These are phyloP conservation scores for Avahi laniger DNA, from an alignment of 2,797 vertebrate genomes.

Conservation along the genomic window DNA sequence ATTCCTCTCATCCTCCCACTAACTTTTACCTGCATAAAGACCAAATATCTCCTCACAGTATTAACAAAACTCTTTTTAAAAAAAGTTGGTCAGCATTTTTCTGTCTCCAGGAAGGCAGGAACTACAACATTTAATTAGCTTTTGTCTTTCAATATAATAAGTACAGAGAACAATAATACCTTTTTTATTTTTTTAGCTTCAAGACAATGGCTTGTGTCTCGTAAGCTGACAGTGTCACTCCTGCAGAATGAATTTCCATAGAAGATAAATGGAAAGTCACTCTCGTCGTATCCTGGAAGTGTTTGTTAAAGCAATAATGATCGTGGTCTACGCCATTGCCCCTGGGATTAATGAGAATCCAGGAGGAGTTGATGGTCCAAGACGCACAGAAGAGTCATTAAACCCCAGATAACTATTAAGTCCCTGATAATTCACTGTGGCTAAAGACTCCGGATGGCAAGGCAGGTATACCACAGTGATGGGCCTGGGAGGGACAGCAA, in stretches of 20 bases:
- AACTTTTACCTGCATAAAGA: not conserved
- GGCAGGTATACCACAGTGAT: conserved; percentile 36
- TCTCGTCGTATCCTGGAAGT: conserved; percentile 64
- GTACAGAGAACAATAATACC: not conserved
- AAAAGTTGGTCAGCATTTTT: conserved; percentile 56
- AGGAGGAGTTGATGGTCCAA: conserved; percentile 58
- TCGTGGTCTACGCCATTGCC: conserved; percentile 69
- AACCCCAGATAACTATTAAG: conserved; percentile 66
- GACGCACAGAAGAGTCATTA: conserved; percentile 58
- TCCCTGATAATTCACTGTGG: conserved; percentile 51
- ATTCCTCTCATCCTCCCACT: not conserved
- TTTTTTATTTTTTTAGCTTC: conserved; percentile 23
- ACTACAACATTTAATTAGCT: conserved; percentile 69
- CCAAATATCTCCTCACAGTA: not conserved
- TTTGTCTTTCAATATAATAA: conserved; percentile 71
- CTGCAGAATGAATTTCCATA: conserved; percentile 71
- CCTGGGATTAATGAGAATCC: conserved; percentile 71
- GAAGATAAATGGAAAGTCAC: conserved; percentile 77
- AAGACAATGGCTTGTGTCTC: conserved; percentile 66
- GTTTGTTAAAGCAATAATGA: conserved; percentile 76
- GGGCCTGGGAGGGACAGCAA: conserved; percentile 44
- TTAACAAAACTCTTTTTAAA: conserved; percentile 39
- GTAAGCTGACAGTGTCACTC: conserved; percentile 71
- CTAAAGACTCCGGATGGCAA: conserved; percentile 44
- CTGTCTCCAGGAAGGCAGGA: conserved; percentile 53